These are phyloP conservation scores for Spondyliosoma cantharus DNA, from an alignment of 2,797 vertebrate genomes.

Conservation along the genomic window DNA sequence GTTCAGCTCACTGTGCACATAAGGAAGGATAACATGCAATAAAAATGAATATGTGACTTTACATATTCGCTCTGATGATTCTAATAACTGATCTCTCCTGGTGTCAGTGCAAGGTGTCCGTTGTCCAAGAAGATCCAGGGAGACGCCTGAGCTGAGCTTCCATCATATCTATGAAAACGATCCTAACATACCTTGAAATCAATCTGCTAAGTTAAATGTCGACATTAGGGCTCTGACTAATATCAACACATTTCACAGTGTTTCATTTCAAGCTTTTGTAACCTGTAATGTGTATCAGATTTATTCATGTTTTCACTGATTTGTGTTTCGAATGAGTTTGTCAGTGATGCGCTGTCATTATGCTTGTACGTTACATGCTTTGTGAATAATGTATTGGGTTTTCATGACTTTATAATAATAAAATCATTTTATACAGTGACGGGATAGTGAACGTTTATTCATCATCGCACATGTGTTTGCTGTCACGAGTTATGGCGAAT, in stretches of 20 bases:
- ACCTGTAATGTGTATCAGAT: neutral
- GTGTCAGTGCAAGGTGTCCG: neutral
- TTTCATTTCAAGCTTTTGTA: neutral
- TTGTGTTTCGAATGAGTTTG: neutral
- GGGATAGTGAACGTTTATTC: neutral
- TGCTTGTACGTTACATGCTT: neutral
- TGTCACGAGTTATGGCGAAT: accelerated
- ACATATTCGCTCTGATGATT: neutral
- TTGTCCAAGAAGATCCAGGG: conserved; percentile 19
- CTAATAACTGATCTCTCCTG: neutral
- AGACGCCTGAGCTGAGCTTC: neutral
- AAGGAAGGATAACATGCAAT: neutral
- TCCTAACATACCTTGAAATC: neutral
- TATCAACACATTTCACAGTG: neutral
- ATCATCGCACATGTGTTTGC: neutral
- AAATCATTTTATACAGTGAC: neutral
- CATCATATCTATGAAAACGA: conserved; percentile 18
- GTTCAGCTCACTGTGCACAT: neutral
- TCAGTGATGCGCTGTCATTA: neutral
- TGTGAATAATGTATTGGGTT: neutral
- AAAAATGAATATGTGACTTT: too few relatives aligned
- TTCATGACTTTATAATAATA: neutral
- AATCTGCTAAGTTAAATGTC: neutral
- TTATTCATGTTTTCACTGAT: neutral
- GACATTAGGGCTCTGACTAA: neutral